Conservation (phyloP, 2,113 vertebrate genomes). For the Eidolon helvum region DNA sequence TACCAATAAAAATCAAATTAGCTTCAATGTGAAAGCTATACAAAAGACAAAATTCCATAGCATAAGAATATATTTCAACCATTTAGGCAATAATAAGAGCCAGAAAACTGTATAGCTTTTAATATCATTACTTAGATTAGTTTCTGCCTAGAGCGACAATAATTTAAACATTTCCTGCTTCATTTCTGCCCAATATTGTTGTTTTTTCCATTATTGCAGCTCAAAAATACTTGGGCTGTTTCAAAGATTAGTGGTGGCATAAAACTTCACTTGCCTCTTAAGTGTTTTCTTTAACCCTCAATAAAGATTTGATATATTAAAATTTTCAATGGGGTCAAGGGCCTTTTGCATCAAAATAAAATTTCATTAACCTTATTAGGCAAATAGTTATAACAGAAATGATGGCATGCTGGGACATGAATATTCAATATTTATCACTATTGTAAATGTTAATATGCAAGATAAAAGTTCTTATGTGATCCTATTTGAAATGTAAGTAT, state of each 20-base stretch:
- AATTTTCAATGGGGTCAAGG: constrained; percentile 46
- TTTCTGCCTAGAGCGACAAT: constrained; percentile 3
- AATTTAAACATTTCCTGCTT: constrained; percentile 64
- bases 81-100: neutral
- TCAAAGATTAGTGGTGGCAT: constrained; percentile 68
- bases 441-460: constrained; percentile 40
- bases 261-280: constrained; percentile 28
- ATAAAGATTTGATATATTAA: constrained; percentile 55
- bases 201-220: constrained; percentile 66
- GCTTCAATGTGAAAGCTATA: constrained; percentile 28
- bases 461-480: constrained; percentile 18
- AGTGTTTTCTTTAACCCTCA: constrained; percentile 59
- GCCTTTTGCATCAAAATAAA: constrained; percentile 63
- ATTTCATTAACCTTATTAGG: constrained; percentile 55
- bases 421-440: constrained; percentile 66
- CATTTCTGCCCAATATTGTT: constrained; percentile 40
- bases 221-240: constrained; percentile 65
- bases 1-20: constrained; percentile 53
- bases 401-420: constrained; percentile 60
- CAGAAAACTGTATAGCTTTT: neutral
- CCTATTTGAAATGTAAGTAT: constrained; percentile 50
- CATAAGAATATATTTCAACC: neutral
- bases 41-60: neutral
- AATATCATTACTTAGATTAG: constrained; percentile 15
- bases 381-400: constrained; percentile 59